Percentiles rank a stretch among this genome's conserved stretches.
Evolutionary conservation across 2,888 invertebrate species (phyloP).

Genomic region (Agriopis marginaria): DNA sequence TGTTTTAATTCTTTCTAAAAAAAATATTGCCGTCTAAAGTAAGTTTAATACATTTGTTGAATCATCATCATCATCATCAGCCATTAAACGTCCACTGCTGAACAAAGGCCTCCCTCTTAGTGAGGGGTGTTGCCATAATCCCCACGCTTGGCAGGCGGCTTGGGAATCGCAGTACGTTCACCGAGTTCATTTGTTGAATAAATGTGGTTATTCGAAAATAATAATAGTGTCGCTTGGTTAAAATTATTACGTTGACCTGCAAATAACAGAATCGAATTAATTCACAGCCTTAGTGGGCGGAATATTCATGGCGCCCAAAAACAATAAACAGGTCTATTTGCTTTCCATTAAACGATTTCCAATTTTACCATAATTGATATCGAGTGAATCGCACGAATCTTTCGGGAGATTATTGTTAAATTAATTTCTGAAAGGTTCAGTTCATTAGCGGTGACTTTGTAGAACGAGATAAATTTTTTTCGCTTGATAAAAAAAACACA

Average conservation of each 20-base stretch:
- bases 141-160: too few relatives aligned
- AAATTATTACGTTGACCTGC: not conserved
- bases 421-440: conserved; percentile 7
- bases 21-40: too few relatives aligned
- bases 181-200: too few relatives aligned
- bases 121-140: too few relatives aligned
- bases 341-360: conserved; percentile 18
- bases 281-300: not conserved
- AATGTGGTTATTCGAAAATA: too few relatives aligned
- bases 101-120: too few relatives aligned
- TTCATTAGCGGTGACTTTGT: not conserved
- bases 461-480: not conserved
- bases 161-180: too few relatives aligned
- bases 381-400: not conserved
- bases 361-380: conserved; percentile 16
- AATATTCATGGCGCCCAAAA: conserved; percentile 20
- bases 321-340: conserved; percentile 22
- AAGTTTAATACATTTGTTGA: too few relatives aligned
- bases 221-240: not conserved
- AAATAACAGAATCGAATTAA: not conserved
- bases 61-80: too few relatives aligned
- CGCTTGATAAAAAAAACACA: not conserved
- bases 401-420: conserved; percentile 8
- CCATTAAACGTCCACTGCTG: too few relatives aligned
- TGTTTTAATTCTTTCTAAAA: too few relatives aligned